phyloP scores from a whole-genome alignment of 2,888 invertebrate species.

The Belgica antarctica region DNA sequence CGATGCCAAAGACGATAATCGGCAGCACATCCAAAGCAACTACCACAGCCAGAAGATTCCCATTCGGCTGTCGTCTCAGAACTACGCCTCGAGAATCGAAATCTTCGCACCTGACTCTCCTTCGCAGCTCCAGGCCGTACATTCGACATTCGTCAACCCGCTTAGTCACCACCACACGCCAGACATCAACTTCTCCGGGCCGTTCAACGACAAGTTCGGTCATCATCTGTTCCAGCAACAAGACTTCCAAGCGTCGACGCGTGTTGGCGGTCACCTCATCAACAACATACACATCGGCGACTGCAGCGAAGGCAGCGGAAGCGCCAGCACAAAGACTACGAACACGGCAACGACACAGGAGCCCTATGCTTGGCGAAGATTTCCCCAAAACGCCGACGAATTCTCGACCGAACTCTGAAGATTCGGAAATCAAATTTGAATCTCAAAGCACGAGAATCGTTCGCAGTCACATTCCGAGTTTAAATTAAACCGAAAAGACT shows the following conservation, averaged over 20 bases:
- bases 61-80: constrained; percentile 39
- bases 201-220: not conserved
- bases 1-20: not conserved
- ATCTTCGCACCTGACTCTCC: constrained; percentile 54
- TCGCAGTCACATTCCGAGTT: not conserved
- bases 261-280: not conserved
- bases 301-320: constrained; percentile 47
- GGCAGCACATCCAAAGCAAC: not conserved
- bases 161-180: constrained; percentile 45
- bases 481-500: constrained; percentile 2
- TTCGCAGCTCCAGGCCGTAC: constrained; percentile 47
- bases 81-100: constrained; percentile 54
- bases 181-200: constrained; percentile 46
- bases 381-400: constrained; percentile 54
- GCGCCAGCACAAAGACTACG: constrained; percentile 12
- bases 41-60: constrained; percentile 33
- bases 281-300: constrained; percentile 16
- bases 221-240: not conserved
- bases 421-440: not conserved
- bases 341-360: constrained; percentile 48
- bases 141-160: constrained; percentile 48
- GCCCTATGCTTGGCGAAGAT: constrained; percentile 59
- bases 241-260: constrained; percentile 44
- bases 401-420: constrained; percentile 55
- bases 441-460: not conserved